Evolutionary conservation across 2,888 invertebrate species (phyloP).

Genomic region (Parascotia fuliginaria): DNA sequence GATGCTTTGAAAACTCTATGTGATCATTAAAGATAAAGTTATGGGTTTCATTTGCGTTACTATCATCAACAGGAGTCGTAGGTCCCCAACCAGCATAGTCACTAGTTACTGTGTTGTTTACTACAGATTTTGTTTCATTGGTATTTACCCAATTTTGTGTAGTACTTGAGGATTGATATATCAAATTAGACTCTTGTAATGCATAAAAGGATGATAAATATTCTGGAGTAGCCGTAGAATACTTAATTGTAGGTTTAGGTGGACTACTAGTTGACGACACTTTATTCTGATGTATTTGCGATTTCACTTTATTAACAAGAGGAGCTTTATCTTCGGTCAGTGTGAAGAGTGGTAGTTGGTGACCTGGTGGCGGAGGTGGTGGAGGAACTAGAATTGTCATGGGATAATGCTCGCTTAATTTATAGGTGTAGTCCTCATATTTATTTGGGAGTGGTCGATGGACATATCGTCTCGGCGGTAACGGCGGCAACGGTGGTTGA

Average conservation of each 20-base stretch:
- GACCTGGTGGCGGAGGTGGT: slow-evolving; percentile 83
- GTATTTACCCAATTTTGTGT: slow-evolving; percentile 76
- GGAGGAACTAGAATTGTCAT: slow-evolving; percentile 90
- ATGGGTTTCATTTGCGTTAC: slow-evolving; percentile 66
- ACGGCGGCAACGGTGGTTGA: slow-evolving; percentile 64
- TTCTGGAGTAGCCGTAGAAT: slow-evolving; percentile 52
- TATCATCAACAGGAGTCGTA: slow-evolving; percentile 71
- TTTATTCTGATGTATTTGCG: too few relatives aligned
- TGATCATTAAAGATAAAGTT: slow-evolving; percentile 71
- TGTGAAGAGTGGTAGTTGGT: slow-evolving; percentile 66
- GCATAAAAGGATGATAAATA: slow-evolving; percentile 75
- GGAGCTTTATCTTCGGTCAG: slow-evolving; percentile 59
- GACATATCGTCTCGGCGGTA: slow-evolving; percentile 52
- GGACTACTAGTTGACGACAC: slow-evolving; percentile 46
- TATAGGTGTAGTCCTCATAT: slow-evolving; percentile 82
- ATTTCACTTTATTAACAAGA: slow-evolving; percentile 31
- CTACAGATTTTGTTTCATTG: slow-evolving; percentile 61
- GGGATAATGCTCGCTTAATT: slow-evolving; percentile 84
- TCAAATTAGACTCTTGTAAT: slow-evolving; percentile 87
- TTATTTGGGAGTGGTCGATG: slow-evolving; percentile 61
- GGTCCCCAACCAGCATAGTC: slow-evolving; percentile 83
- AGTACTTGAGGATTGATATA: slow-evolving; percentile 87
- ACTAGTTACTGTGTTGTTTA: slow-evolving; percentile 68
- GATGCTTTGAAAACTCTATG: slow-evolving; percentile 56
- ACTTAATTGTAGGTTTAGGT: slow-evolving; percentile 47